Evolutionary conservation across 2,888 invertebrate species (phyloP).

Genomic region (Drosophila peninsularis): DNA sequence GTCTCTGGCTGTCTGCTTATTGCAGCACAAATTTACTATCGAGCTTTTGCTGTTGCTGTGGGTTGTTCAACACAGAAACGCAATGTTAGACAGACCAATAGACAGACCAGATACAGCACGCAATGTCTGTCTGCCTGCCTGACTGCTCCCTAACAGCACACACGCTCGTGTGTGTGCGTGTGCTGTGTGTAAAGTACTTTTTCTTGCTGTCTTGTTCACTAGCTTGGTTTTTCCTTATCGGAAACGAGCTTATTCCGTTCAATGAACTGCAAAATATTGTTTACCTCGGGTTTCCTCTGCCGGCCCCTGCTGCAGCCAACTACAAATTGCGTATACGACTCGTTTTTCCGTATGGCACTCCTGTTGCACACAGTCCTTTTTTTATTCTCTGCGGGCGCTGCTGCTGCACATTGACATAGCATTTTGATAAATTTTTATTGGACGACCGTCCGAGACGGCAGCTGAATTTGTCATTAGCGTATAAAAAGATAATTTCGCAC

Average conservation of each 20-base stretch:
- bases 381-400: not conserved
- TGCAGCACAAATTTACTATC: conserved; percentile 41
- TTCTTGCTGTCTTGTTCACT: conserved; percentile 43
- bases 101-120: conserved; percentile 54
- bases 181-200: conserved; percentile 34
- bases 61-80: conserved; percentile 52
- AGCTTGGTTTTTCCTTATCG: conserved; percentile 73
- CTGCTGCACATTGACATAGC: conserved; percentile 29
- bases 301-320: not conserved
- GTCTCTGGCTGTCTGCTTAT: conserved; percentile 42
- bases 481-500: conserved; percentile 10
- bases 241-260: conserved; percentile 83
- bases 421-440: conserved; percentile 54
- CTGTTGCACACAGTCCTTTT: conserved; percentile 38
- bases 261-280: conserved; percentile 84
- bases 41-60: conserved; percentile 41
- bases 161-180: conserved; percentile 2
- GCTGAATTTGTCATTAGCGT: conserved; percentile 48
- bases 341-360: conserved; percentile 32
- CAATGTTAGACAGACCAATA: conserved; percentile 64
- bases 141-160: conserved; percentile 17
- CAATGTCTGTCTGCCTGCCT: conserved; percentile 35
- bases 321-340: conserved; percentile 54
- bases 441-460: conserved; percentile 15
- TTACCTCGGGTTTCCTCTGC: conserved; percentile 78